These are phyloP conservation scores for Hydra vulgaris DNA, from an alignment of 30 jellyfish, hydroid and myxozoan genomes.

Conservation along the genomic window DNA sequence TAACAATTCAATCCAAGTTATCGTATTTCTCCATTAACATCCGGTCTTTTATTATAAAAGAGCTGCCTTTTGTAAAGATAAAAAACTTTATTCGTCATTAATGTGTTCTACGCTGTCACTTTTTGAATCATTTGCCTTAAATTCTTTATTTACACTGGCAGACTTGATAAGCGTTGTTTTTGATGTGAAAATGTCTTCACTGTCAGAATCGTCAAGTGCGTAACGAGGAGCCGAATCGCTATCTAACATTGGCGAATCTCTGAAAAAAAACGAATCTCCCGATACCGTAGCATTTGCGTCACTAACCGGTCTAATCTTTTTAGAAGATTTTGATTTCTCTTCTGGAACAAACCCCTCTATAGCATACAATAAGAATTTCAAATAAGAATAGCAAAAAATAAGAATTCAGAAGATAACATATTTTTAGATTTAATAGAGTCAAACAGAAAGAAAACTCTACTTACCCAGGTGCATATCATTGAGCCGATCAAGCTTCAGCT, in stretches of 20 bases:
- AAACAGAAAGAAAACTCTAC: not conserved
- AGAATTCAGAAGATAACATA: not conserved
- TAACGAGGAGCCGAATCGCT: not conserved
- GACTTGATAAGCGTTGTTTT: not conserved
- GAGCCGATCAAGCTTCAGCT: not conserved
- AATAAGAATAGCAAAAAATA: not conserved
- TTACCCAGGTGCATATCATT: not conserved
- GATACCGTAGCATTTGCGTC: conserved; percentile 1
- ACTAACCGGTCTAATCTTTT: conserved; percentile 5
- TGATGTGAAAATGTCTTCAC: not conserved
- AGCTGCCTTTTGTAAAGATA: too few relatives aligned
- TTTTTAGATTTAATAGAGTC: not conserved
- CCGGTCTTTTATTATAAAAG: too few relatives aligned
- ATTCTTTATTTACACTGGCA: not conserved
- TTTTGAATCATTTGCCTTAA: too few relatives aligned
- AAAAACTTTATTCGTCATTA: too few relatives aligned
- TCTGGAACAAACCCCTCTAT: not conserved
- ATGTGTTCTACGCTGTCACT: too few relatives aligned
- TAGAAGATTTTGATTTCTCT: not conserved
- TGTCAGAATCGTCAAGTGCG: conserved; percentile 1
- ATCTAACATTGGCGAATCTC: conserved; percentile 1
- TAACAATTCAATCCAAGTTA: too few relatives aligned
- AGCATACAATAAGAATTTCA: not conserved
- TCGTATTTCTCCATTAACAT: too few relatives aligned
- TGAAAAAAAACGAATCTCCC: not conserved